Evolutionary conservation across 1,140 invertebrate species (phyloP), one percentile per base, ranked within the genome.

Genomic region (Tetranychus urticae): DNA sequence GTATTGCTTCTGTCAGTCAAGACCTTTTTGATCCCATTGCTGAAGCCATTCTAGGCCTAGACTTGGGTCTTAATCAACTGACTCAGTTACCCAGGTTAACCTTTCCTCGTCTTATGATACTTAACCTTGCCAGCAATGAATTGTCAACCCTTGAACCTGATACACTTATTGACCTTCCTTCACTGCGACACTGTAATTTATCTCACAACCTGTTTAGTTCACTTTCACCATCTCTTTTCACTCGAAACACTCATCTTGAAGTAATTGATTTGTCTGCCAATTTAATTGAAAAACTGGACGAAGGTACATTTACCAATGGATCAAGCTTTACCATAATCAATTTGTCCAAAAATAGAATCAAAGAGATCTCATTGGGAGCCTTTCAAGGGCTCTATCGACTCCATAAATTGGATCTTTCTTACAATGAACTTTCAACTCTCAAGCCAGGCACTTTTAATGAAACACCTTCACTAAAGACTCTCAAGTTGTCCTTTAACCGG

Each of bases 51-150:
- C 74, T 81, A 64, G 78, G 81, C 63, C 71, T 92, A 13, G 81
- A 83, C 68, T 68, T 89, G 2, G 80, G 81, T 6, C 80, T 82
- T 67, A 91, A 91, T 69, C 77, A 80, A 58, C 77, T 90, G 3
- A 78, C 79, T 5, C 77, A 68, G 7, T 54, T 72, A 2, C 66
- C 67, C 12, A 61, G 67, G 56, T 59, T 71, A 36, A 62, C 66
- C 60, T 67, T 72, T 48, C 66, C 69, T 3, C 60, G 64, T 12
- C 46, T 72, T 10, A 73, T 81, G 66, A 79, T 76, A 37, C 71
- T 89, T 8, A 83, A 88, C 70, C 69, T 89, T 23, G 84, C 83
- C n/a, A 77, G 78, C 34, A 91, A 90, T 68, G 79, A 82, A 67
- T 68, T 89, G 10, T 80, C 79, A 0, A 81, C 82, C 62, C 68